Percentiles rank a stretch among this genome's conserved stretches.
These are phyloP conservation scores for Parasteatoda lunata DNA, from an alignment of 2,888 invertebrate species.

Conservation along the genomic window DNA sequence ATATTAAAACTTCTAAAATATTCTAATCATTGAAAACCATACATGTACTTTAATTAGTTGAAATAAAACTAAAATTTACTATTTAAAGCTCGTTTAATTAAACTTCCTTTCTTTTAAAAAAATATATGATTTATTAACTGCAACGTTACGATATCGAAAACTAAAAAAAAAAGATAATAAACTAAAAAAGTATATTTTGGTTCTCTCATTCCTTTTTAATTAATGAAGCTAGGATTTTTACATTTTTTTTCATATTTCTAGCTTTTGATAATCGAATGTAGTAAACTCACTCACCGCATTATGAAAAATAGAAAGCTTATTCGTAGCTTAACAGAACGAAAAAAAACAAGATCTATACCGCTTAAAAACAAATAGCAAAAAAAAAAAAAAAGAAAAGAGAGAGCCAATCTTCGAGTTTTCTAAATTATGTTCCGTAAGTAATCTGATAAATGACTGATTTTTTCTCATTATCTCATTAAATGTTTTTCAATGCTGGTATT, in stretches of 20 bases:
- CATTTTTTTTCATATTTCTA: slow-evolving; percentile 16
- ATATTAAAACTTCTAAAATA: no score
- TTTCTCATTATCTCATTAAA: slow-evolving; percentile 25
- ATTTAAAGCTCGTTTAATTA: slow-evolving; percentile 2
- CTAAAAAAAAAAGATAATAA: background rate
- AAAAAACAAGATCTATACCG: background rate
- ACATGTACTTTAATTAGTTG: no score
- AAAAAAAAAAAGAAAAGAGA: background rate
- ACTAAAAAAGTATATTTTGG: slow-evolving; percentile 9
- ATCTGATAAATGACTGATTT: slow-evolving; percentile 36
- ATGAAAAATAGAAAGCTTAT: slow-evolving; percentile 9
- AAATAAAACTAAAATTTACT: background rate
- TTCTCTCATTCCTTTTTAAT: slow-evolving; percentile 8
- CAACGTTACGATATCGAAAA: background rate
- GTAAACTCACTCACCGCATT: slow-evolving; percentile 5
- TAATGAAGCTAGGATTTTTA: slow-evolving; percentile 37
- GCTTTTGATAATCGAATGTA: slow-evolving; percentile 40
- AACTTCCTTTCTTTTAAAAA: slow-evolving; percentile 9
- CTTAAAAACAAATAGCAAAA: background rate
- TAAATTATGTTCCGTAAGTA: slow-evolving; percentile 28
- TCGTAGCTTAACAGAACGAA: background rate
- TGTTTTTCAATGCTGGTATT: slow-evolving; percentile 17
- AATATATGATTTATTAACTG: slow-evolving; percentile 26
- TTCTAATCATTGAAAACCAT: no score
- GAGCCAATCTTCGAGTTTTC: slow-evolving; percentile 1